Evolutionary conservation across 1,140 invertebrate species (phyloP).

Genomic region (Heliconius melpomene): DNA sequence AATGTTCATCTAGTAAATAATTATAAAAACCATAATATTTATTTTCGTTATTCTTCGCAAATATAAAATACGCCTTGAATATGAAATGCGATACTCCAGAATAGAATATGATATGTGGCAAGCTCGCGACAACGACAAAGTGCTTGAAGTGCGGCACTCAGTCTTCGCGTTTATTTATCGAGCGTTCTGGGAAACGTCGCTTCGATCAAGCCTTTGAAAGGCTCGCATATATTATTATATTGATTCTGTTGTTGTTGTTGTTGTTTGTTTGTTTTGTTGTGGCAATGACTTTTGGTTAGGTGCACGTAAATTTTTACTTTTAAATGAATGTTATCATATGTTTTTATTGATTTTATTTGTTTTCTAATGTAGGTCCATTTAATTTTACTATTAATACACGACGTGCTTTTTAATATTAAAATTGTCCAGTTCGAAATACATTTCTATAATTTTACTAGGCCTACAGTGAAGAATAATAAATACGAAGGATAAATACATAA

Average conservation of each 20-base stretch:
- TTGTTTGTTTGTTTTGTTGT: constrained; percentile 15
- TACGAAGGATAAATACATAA: too few relatives aligned
- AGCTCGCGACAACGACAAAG: constrained; percentile 36
- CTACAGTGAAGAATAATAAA: too few relatives aligned
- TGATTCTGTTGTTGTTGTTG: constrained; percentile 16
- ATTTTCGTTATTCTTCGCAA: constrained; percentile 25
- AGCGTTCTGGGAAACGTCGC: constrained; percentile 24
- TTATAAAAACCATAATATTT: not conserved
- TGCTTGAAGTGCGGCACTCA: constrained; percentile 13
- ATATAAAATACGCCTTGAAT: constrained; percentile 32
- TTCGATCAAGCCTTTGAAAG: constrained; percentile 29
- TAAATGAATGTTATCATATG: too few relatives aligned
- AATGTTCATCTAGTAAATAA: not conserved
- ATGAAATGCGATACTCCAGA: constrained; percentile 26
- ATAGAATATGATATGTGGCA: constrained; percentile 29
- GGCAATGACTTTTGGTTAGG: not conserved
- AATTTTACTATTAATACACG: too few relatives aligned
- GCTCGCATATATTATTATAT: constrained; percentile 9
- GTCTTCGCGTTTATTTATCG: constrained; percentile 34
- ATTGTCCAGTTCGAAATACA: too few relatives aligned
- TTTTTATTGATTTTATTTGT: too few relatives aligned
- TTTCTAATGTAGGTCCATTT: too few relatives aligned
- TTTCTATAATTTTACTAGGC: too few relatives aligned
- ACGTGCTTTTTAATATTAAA: too few relatives aligned
- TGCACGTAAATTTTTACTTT: not conserved